Percentiles rank a stretch among this genome's conserved stretches.
phyloP scores from a whole-genome alignment of 2,888 invertebrate genomes.

The Microctonus aethiopoides region DNA sequence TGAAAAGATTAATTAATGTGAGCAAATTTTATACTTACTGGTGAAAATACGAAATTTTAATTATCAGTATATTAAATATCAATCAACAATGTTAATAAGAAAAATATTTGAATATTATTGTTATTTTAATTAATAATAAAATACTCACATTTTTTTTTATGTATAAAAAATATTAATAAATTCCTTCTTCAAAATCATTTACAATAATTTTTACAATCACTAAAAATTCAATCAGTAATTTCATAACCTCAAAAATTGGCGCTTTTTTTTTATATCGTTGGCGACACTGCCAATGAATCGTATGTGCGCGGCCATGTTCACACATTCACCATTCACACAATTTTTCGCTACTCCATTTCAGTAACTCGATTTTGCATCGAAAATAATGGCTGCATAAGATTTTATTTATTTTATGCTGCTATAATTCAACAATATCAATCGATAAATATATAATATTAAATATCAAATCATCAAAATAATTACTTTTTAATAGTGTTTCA shows the following conservation, averaged over 20 bases:
- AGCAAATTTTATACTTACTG: background rate
- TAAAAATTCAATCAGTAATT: no score
- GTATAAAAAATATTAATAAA: background rate
- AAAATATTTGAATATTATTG: background rate
- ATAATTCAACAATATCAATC: slow-evolving; percentile 1
- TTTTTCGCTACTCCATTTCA: background rate
- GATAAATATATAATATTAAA: background rate
- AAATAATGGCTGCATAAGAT: background rate
- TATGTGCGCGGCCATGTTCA: background rate
- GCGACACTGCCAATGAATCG: background rate
- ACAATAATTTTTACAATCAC: no score
- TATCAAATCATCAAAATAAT: slow-evolving; percentile 1
- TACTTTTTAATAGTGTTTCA: background rate
- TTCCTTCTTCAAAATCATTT: background rate
- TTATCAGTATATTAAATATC: background rate
- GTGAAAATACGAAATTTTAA: background rate
- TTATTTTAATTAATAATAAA: background rate
- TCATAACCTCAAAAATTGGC: no score
- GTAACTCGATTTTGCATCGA: background rate
- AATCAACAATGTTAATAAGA: background rate
- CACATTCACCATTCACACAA: background rate
- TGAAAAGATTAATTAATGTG: background rate
- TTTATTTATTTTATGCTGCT: slow-evolving; percentile 8
- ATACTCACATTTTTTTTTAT: background rate
- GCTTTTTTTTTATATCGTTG: background rate